These are phyloP conservation scores for Patiria miniata DNA, from an alignment of 35 echinoderm and acorn worm species.

Conservation along the genomic window DNA sequence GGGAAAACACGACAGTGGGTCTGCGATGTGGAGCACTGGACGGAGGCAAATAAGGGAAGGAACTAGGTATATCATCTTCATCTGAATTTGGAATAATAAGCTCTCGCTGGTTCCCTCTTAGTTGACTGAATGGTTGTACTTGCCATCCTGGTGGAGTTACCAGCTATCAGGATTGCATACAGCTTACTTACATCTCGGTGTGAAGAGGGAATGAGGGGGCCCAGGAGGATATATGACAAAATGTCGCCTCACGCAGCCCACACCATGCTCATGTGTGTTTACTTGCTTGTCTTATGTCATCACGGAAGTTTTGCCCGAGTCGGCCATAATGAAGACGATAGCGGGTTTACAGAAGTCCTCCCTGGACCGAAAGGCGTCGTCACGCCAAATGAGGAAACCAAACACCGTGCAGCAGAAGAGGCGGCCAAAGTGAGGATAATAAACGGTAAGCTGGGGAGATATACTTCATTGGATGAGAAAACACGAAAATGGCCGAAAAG, in stretches of 20 bases:
- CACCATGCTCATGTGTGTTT: conserved; percentile 9
- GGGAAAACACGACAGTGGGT: conserved; percentile 22
- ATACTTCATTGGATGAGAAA: not conserved
- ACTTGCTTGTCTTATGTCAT: conserved; percentile 26
- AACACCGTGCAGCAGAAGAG: not conserved
- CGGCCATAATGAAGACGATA: not conserved
- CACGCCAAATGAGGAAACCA: not conserved
- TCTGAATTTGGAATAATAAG: conserved; percentile 16
- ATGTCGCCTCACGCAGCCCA: conserved; percentile 5
- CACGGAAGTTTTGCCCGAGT: not conserved
- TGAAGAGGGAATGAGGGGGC: not conserved
- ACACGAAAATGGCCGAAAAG: not conserved
- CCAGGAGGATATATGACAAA: not conserved
- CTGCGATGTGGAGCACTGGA: not conserved
- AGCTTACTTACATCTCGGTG: not conserved
- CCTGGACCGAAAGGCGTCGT: not conserved
- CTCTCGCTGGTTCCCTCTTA: not conserved
- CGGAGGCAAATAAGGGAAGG: not conserved
- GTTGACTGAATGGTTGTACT: not conserved
- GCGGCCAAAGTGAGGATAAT: not conserved
- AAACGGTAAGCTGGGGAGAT: not conserved
- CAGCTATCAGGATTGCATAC: not conserved
- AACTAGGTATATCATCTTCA: conserved; percentile 5
- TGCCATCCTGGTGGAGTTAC: conserved; percentile 6
- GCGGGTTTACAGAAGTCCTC: not conserved